phyloP scores from a whole-genome alignment of 2,797 vertebrate genomes.

The Zalophus californianus region DNA sequence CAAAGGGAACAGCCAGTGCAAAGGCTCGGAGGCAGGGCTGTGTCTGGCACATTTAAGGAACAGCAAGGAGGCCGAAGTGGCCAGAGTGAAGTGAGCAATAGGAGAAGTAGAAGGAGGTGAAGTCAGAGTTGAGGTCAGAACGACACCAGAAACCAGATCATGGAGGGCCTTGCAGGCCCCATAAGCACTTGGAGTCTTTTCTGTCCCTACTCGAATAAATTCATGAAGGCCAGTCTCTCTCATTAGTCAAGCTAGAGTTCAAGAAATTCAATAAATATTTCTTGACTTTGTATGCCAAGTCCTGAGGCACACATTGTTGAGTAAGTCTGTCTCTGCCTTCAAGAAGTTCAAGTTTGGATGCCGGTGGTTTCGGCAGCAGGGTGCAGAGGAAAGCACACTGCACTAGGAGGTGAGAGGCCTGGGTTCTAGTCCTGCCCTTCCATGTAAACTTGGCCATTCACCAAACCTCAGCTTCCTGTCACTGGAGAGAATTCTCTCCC shows the following conservation, averaged over 20 bases:
- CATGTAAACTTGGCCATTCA: not conserved
- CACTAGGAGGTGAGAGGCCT: not conserved
- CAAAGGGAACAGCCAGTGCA: not conserved
- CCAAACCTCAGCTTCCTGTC: not conserved
- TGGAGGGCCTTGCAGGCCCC: not conserved
- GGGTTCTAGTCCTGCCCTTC: not conserved
- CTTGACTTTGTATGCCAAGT: not conserved
- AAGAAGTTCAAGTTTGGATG: not conserved
- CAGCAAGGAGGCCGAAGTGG: not conserved
- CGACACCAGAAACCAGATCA: not conserved
- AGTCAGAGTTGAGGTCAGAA: not conserved
- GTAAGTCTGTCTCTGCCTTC: not conserved
- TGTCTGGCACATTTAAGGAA: not conserved
- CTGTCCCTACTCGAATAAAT: not conserved
- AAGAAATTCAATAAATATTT: constrained; percentile 17
- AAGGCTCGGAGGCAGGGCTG: not conserved
- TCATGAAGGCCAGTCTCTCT: not conserved
- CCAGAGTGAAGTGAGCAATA: not conserved
- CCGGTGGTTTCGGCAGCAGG: not conserved
- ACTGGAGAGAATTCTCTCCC: not conserved
- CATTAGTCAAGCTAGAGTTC: not conserved
- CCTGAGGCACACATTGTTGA: not conserved
- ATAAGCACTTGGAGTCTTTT: not conserved
- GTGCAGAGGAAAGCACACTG: not conserved
- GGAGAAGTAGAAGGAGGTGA: not conserved